phyloP scores from a whole-genome alignment of 2,888 invertebrate genomes.

The Papilio gigon region DNA sequence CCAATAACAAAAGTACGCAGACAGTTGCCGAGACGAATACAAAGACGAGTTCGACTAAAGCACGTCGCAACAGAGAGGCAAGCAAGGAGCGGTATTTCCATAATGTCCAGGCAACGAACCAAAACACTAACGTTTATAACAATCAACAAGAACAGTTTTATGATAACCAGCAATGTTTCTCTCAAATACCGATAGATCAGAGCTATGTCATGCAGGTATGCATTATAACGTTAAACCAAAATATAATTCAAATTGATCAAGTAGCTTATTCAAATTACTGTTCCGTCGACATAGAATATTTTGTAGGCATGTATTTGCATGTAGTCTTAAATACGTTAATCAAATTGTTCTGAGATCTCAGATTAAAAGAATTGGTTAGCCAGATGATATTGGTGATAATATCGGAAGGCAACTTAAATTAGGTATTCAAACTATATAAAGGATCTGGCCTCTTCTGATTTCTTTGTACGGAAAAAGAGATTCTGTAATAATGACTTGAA shows the following conservation, averaged over 20 bases:
- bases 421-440: too few relatives aligned
- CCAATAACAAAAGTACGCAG: not conserved
- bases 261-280: too few relatives aligned
- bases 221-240: not conserved
- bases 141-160: conserved; percentile 1
- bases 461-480: too few relatives aligned
- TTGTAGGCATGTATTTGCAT: too few relatives aligned
- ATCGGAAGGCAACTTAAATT: too few relatives aligned
- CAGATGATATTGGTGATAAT: too few relatives aligned
- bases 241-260: not conserved
- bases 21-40: not conserved
- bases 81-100: not conserved
- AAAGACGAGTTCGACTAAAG: not conserved
- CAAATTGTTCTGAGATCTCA: too few relatives aligned
- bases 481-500: not conserved
- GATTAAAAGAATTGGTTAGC: too few relatives aligned
- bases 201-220: not conserved
- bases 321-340: too few relatives aligned
- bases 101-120: not conserved
- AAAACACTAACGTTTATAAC: not conserved
- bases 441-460: not conserved
- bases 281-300: too few relatives aligned
- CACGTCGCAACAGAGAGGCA: not conserved
- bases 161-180: not conserved
- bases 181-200: not conserved